Percentiles rank a stretch among this genome's conserved stretches.
Conservation (phyloP, 2,113 vertebrate species). For the Dinomys branickii region DNA sequence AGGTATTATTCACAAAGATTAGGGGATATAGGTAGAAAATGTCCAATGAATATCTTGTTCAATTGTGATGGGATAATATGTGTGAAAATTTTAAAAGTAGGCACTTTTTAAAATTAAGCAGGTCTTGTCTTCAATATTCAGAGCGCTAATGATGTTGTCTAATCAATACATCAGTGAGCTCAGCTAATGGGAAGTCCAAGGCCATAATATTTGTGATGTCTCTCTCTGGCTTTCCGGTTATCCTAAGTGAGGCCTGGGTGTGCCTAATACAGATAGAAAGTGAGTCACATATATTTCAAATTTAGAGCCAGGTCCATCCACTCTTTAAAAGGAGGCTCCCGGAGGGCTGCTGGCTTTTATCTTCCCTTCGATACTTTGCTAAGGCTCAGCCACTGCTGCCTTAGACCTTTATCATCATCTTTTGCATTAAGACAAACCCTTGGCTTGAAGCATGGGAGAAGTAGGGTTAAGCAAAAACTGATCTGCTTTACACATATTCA, state of each 20-base stretch:
- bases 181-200: background rate
- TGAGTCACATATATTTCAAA: background rate
- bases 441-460: background rate
- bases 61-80: background rate
- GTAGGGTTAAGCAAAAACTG: background rate
- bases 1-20: conserved; percentile 58
- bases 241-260: background rate
- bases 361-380: background rate
- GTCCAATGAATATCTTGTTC: conserved; percentile 47
- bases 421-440: background rate
- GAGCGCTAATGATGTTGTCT: background rate
- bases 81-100: conserved; percentile 3
- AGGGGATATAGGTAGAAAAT: conserved; percentile 50
- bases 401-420: background rate
- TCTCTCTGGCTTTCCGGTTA: background rate
- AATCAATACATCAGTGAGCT: background rate
- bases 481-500: background rate
- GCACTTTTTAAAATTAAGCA: background rate
- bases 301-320: background rate
- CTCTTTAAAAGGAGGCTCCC: background rate
- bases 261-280: background rate
- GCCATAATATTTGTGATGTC: background rate
- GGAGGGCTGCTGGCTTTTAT: background rate
- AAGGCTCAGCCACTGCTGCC: background rate
- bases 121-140: background rate